These are phyloP conservation scores for Tipula helvola DNA, from an alignment of 2,888 invertebrate species.

Conservation along the genomic window DNA sequence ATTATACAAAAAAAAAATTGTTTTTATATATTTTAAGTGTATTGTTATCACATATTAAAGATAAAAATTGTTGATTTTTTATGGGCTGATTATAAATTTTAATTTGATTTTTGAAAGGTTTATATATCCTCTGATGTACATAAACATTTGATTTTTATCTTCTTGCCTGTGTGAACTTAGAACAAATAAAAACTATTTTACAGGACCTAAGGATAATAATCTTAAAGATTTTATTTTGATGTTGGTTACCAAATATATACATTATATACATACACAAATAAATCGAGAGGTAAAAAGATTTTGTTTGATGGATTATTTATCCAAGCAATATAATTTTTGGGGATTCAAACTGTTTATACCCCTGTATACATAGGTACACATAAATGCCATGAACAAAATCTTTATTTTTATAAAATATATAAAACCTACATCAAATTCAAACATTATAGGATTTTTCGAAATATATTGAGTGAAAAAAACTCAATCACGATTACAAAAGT, in stretches of 20 bases:
- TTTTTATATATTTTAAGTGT: background rate
- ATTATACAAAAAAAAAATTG: background rate
- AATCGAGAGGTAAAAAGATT: background rate
- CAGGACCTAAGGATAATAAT: background rate
- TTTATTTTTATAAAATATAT: background rate
- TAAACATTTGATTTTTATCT: background rate
- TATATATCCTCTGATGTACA: background rate
- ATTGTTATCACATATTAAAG: constrained; percentile 4
- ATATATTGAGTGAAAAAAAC: background rate
- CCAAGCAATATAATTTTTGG: background rate
- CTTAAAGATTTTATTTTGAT: background rate
- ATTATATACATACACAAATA: too few species aligned
- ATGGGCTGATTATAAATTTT: background rate
- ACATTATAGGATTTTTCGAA: background rate
- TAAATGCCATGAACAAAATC: background rate
- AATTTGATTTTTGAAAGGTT: background rate
- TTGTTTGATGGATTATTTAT: background rate
- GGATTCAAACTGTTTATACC: background rate
- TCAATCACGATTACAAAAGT: background rate
- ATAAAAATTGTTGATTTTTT: background rate
- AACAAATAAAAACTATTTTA: background rate
- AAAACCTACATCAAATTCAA: background rate
- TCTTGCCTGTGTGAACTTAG: background rate
- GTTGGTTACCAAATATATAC: background rate
- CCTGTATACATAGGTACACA: background rate